Base-by-base conservation (phyloP, 2,888 invertebrate species). In the Hemithea aestivaria region DNA sequence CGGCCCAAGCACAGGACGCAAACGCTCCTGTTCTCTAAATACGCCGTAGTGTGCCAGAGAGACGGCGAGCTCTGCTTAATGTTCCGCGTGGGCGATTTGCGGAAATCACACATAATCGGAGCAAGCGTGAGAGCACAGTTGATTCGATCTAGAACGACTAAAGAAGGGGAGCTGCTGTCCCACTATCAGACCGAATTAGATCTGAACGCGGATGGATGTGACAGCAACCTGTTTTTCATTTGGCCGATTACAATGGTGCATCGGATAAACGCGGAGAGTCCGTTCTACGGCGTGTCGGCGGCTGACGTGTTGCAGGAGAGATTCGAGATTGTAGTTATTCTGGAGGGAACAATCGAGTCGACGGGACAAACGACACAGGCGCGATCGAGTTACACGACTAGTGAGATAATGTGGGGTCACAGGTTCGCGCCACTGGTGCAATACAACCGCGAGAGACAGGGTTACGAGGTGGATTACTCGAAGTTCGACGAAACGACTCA, bases 241-340 rank as follows among this genome's bases (percentile, higher is more conserved):
- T 97, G 97, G 97, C 97, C 97, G 0, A 93, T 95, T 69, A 95
- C 95, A 1, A 93, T 97, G 62, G 93, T 95, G 22, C 97, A 97
- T 70, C 90, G 90, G 62, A 97, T 97, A 65, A 93, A 96, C 69
- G 91, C 89, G 0, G 84, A 89, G 20, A 95, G 95, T 64, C 97
- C 97, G 0, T 92, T 97, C 57, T 97, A 93, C 77, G 91, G 92
- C 40, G 91, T 96, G 64, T 93, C 94, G 0, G 94, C 95, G 0
- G 92, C 93, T 25, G 95, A 96, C 66, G 90, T 96, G 63, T 87
- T 94, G 25, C 91, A 91, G 54, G 92, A 96, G 59, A 91, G 93
- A 54, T 96, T 96, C 70, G 91, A 96, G 80, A 88, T 96, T 64
- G 93, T 96, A 27, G 93, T 94, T 10, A 91, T 95, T 52, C 85